Conservation (phyloP, 2,888 invertebrate species). For the Ctenicera cuprea region DNA sequence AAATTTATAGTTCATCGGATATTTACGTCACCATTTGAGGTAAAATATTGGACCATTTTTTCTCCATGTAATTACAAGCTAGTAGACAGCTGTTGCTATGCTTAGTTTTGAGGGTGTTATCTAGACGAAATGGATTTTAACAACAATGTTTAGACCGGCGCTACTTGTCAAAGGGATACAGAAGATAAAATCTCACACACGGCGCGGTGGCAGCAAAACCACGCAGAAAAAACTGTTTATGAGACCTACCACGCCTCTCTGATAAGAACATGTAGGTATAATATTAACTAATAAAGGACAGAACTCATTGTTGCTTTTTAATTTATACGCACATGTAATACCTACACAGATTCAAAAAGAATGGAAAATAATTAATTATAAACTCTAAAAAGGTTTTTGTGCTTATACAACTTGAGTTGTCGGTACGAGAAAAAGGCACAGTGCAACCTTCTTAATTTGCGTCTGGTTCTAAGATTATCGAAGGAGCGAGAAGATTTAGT, state of each 20-base stretch:
- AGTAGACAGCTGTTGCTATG: slow-evolving; percentile 65
- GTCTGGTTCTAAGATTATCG: slow-evolving; percentile 65
- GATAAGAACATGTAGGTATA: slow-evolving; percentile 6
- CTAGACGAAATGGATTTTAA: slow-evolving; percentile 62
- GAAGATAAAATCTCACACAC: slow-evolving; percentile 65
- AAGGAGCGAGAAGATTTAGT: slow-evolving; percentile 62
- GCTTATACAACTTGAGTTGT: slow-evolving; percentile 33
- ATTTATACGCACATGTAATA: neutral
- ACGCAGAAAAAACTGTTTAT: slow-evolving; percentile 24
- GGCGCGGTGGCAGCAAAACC: slow-evolving; percentile 50
- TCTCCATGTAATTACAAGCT: slow-evolving; percentile 66
- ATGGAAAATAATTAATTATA: neutral
- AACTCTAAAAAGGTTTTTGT: slow-evolving; percentile 8
- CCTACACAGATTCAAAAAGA: neutral
- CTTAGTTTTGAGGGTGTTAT: slow-evolving; percentile 64
- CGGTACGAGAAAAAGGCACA: slow-evolving; percentile 52
- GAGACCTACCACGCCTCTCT: slow-evolving; percentile 9
- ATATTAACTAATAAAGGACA: neutral
- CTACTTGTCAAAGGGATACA: slow-evolving; percentile 65
- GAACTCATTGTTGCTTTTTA: neutral
- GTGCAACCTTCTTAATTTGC: slow-evolving; percentile 62
- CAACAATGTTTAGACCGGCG: slow-evolving; percentile 64
- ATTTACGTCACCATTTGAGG: slow-evolving; percentile 56
- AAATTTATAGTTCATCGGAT: slow-evolving; percentile 66
- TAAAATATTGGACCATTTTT: slow-evolving; percentile 58